phyloP scores from a whole-genome alignment of 2,113 vertebrate genomes.

The Apteryx mantelli region DNA sequence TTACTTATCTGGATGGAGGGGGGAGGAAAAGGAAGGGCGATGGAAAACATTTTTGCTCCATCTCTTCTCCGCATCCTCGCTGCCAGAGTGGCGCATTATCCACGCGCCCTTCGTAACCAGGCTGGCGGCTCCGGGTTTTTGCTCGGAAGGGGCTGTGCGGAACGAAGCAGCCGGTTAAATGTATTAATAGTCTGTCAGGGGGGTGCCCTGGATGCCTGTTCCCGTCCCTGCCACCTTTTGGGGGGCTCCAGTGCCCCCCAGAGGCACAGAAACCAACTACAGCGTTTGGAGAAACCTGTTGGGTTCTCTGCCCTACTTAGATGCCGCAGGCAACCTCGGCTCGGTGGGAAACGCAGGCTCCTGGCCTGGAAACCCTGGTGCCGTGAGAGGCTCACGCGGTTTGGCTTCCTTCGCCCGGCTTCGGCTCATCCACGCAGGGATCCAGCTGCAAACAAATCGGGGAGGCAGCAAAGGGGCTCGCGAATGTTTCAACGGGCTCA shows the following conservation, averaged over 20 bases:
- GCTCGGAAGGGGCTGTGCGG: not conserved
- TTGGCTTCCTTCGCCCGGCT: fast-evolving
- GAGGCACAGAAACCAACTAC: slow-evolving; percentile 36
- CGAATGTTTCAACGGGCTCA: not conserved
- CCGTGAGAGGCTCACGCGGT: fast-evolving
- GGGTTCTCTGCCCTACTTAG: not conserved
- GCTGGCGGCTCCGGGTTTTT: not conserved
- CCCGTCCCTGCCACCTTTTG: not conserved
- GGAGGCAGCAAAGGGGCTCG: fast-evolving
- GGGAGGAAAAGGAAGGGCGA: not conserved
- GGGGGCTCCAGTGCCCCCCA: slow-evolving; percentile 59
- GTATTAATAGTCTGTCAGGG: not conserved
- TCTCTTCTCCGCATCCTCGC: not conserved
- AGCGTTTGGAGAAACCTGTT: not conserved
- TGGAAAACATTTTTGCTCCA: not conserved
- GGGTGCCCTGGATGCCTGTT: not conserved
- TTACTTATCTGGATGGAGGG: not conserved
- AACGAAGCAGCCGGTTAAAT: slow-evolving; percentile 13
- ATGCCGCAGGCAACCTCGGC: fast-evolving
- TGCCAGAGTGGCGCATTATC: not conserved
- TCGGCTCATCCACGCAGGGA: fast-evolving
- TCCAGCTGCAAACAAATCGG: not conserved
- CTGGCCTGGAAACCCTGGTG: not conserved
- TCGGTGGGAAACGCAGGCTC: not conserved
- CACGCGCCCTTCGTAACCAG: not conserved